Evolutionary conservation across 2,113 vertebrate genomes (phyloP).

Genomic region (Thalassoma bifasciatum): DNA sequence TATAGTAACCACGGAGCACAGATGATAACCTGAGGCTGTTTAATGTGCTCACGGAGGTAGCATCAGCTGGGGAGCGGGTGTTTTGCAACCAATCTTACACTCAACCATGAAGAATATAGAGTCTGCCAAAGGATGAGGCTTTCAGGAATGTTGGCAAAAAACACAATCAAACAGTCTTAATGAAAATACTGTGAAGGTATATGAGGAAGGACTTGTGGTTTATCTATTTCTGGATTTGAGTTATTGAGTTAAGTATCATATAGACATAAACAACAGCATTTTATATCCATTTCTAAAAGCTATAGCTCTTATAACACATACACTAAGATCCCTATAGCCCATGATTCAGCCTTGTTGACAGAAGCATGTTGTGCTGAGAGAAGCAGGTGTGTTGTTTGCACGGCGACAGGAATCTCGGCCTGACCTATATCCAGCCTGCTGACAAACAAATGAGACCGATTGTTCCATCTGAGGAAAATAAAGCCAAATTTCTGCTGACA

Average conservation of each 20-base stretch:
- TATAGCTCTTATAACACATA: background rate
- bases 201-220: background rate
- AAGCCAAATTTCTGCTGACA: constrained; percentile 61
- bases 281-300: background rate
- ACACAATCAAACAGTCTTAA: constrained; percentile 2
- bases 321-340: background rate
- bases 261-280: background rate
- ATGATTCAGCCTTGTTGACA: constrained; percentile 21
- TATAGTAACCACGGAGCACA: constrained; percentile 5
- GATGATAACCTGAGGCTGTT: constrained; percentile 31
- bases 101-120: background rate
- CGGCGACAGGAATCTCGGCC: constrained; percentile 32
- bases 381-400: constrained; percentile 14
- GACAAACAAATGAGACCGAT: constrained; percentile 64
- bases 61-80: constrained; percentile 27
- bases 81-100: constrained; percentile 14
- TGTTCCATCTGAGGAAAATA: constrained; percentile 59
- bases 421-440: constrained; percentile 45
- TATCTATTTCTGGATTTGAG: too few species aligned
- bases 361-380: background rate
- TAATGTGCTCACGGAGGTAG: constrained; percentile 16
- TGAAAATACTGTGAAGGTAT: too few species aligned
- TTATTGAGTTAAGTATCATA: too few species aligned
- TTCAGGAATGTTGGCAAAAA: constrained; percentile 24
- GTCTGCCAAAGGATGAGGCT: constrained; percentile 18